Base-by-base conservation (phyloP, 30 jellyfish, hydroid and myxozoan genomes). In the Rhopilema esculentum region DNA sequence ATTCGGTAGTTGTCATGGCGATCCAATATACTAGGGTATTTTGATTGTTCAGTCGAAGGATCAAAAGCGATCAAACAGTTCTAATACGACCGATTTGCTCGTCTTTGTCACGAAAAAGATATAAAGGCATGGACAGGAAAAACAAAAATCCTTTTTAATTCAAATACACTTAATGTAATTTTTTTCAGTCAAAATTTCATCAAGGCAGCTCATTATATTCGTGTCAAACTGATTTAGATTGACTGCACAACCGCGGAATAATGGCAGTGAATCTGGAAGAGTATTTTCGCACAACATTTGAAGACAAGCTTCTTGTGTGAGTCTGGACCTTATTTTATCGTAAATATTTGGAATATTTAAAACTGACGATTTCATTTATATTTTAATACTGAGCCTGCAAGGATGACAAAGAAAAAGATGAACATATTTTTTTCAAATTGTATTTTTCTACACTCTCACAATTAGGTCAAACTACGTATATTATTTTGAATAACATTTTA, bases 201-300 rank as follows among this genome's bases (percentile, higher is more conserved):
- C n/a, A n/a, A n/a, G n/a, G n/a, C n/a, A n/a, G n/a, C n/a, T n/a
- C n/a, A n/a, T n/a, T n/a, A n/a, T n/a, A n/a, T n/a, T n/a, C n/a
- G n/a, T 40, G 57, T 40, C 57, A 40, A 40, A 40, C n/a, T n/a
- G n/a, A n/a, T n/a, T n/a, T n/a, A n/a, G n/a, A n/a, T n/a, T n/a
- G n/a, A n/a, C n/a, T n/a, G 12, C 6, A 40, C 57, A 2, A 2
- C 57, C 57, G 12, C 26, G 84, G 73, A 79, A 78, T 16, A 27
- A 91, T 91, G 97, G 90, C 93, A 15, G 96, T 91, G 75, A 85
- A 91, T 40, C 83, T 91, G 20, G 97, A 85, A 72, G 97, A 91
- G 65, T 91, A 85, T 69, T 91, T 91, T 76, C 93, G 91, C 9
- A 77, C 96, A 17, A 91, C 95, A 2, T 91, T 91, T 57, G 97